Conservation (phyloP, 2,113 vertebrate genomes). For the Hirundichthys speculiger region DNA sequence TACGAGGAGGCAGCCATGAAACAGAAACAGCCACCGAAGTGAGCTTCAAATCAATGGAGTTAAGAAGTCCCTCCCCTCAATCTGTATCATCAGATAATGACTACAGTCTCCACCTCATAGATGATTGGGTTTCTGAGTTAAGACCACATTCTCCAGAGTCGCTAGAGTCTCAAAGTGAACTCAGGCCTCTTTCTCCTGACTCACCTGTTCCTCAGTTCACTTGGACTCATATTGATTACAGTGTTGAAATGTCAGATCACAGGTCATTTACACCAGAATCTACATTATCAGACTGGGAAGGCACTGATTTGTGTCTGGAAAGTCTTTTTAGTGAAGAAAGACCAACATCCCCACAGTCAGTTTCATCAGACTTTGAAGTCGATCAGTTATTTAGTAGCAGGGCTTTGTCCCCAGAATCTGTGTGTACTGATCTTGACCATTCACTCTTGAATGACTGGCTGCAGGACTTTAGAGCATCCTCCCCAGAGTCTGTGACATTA, state of each 20-base stretch:
- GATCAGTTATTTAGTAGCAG: constrained; percentile 9
- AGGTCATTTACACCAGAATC: constrained; percentile 34
- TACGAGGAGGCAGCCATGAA: neutral
- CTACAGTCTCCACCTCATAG: neutral
- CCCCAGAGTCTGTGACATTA: constrained; percentile 33
- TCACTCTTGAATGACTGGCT: constrained; percentile 14
- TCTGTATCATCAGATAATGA: neutral
- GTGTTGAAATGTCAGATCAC: neutral
- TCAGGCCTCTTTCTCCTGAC: constrained; percentile 31
- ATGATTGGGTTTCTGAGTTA: neutral
- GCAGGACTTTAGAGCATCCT: constrained; percentile 29
- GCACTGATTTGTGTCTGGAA: constrained; percentile 23
- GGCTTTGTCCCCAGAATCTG: constrained; percentile 28
- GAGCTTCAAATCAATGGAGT: too few species aligned
- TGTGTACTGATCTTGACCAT: neutral
- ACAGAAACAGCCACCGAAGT: neutral
- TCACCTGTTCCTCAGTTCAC: constrained; percentile 49
- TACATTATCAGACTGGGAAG: constrained; percentile 29
- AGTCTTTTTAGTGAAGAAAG: constrained; percentile 7
- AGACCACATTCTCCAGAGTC: constrained; percentile 20
- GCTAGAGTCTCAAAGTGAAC: constrained; percentile 7
- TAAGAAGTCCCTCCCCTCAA: neutral
- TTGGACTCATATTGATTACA: neutral
- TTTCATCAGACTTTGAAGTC: constrained; percentile 14
- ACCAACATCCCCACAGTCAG: constrained; percentile 20